phyloP scores from a whole-genome alignment of 2,888 invertebrate species.

The Drosophila quinaria region DNA sequence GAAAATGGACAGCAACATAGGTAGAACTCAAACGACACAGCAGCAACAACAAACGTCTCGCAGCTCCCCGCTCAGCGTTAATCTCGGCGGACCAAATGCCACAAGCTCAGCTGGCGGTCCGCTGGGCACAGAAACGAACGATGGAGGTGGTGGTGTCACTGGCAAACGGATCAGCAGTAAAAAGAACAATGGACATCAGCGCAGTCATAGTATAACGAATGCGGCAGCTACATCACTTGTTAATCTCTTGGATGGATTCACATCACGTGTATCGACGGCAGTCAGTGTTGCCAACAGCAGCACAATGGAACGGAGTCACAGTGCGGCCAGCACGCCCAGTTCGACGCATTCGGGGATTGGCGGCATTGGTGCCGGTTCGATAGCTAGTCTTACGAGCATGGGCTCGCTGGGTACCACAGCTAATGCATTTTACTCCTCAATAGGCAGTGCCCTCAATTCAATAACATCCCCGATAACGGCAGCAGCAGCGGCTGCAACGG shows the following conservation, averaged over 20 bases:
- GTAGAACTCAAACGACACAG: conserved; percentile 49
- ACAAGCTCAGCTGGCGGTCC: conserved; percentile 31
- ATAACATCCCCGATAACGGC: conserved; percentile 83
- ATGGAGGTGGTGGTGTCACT: conserved; percentile 18
- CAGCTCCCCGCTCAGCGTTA: conserved; percentile 59
- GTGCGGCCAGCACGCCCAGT: conserved; percentile 80
- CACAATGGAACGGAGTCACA: conserved; percentile 69
- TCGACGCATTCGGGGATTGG: conserved; percentile 69
- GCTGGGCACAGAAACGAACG: conserved; percentile 31
- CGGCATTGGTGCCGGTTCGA: conserved; percentile 70
- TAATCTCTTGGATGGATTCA: conserved; percentile 83
- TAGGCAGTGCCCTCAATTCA: conserved; percentile 82
- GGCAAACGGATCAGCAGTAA: conserved; percentile 47
- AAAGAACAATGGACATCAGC: conserved; percentile 64
- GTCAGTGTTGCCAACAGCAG: conserved; percentile 73
- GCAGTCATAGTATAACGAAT: conserved; percentile 79
- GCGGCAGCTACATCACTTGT: conserved; percentile 79
- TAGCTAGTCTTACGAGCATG: conserved; percentile 81
- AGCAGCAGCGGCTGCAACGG: conserved; percentile 82
- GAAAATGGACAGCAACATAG: conserved; percentile 53
- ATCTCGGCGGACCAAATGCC: conserved; percentile 68
- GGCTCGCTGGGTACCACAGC: conserved; percentile 81
- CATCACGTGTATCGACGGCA: conserved; percentile 83
- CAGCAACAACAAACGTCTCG: conserved; percentile 56
- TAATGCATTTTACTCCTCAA: conserved; percentile 83